Base-by-base conservation (phyloP, 2,888 invertebrate species). In the Sinelater perroti region DNA sequence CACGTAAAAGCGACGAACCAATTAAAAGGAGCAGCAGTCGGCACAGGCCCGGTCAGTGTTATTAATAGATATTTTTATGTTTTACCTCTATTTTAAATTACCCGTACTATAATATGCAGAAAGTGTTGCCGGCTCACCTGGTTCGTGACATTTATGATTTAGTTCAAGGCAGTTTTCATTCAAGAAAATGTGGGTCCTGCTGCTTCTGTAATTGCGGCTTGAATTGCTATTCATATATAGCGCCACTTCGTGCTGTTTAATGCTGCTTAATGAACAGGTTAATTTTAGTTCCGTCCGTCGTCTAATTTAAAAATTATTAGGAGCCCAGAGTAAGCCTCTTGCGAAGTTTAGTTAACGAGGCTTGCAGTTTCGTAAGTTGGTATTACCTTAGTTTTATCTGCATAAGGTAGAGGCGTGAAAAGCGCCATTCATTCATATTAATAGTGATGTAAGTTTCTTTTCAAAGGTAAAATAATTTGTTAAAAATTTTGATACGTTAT, bases 151-250 rank as follows among this genome's bases (percentile, higher is more conserved):
- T 55, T 55, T 55, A 47, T 40, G 26, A 55, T 47, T 55, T 55
- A 42, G 55, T 55, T 47, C 55, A 55, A 55, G 55, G 55, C 21
- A 40, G 33, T 47, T 21, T 54, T 49, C 47, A 55, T 55, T 47
- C 31, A 55, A 47, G 47, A 55, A 54, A 46, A 38, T 54, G 20
- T 46, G 35, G 36, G 28, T 44, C 21, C 44, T 28, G 53, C 18
- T 53, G 45, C 35, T 53, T 53, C 45, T 45, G 52, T 21, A 52
- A 30, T 53, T 42, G 13, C n/a, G 3, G 24, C 1, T n/a, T 16
- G 36, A 17, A 16, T 21, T 20, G 21, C 38, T 21, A 38, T 38
- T 38, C 38, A 38, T 38, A 11, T 33, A 4, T 14, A 33, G 36
- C 17, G 10, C 36, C 10, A 24, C 16, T 21, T 24, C 40, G 21